Conservation (phyloP, 2,888 invertebrate genomes). For the Eupeodes luniger region DNA sequence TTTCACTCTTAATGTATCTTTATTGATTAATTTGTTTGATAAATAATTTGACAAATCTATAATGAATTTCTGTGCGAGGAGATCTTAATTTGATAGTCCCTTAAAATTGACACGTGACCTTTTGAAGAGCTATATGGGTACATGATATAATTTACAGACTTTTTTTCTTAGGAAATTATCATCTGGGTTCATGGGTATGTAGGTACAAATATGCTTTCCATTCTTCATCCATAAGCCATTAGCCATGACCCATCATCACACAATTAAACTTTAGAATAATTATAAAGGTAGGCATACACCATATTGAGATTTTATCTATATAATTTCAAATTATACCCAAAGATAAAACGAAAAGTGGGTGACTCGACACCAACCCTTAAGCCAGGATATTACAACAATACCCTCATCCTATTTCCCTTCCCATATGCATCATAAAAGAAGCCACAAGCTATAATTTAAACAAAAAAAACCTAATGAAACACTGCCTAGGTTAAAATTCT, state of each 20-base stretch:
- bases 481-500: neutral
- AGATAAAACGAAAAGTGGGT: neutral
- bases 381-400: conserved; percentile 11
- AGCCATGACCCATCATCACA: neutral
- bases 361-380: neutral
- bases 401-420: neutral
- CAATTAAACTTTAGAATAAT: conserved; percentile 10
- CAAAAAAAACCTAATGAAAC: neutral
- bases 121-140: neutral
- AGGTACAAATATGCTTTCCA: neutral
- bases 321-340: neutral
- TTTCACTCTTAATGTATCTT: neutral
- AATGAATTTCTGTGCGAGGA: neutral
- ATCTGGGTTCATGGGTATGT: conserved; percentile 6
- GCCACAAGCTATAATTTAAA: neutral
- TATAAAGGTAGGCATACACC: neutral
- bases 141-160: neutral
- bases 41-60: neutral
- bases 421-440: neutral
- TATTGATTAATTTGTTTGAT: neutral
- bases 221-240: no score
- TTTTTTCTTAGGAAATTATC: neutral
- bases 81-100: neutral
- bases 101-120: conserved; percentile 22
- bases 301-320: neutral